Base-by-base conservation (phyloP, 2,113 vertebrate genomes). In the Puffinus mauretanicus region DNA sequence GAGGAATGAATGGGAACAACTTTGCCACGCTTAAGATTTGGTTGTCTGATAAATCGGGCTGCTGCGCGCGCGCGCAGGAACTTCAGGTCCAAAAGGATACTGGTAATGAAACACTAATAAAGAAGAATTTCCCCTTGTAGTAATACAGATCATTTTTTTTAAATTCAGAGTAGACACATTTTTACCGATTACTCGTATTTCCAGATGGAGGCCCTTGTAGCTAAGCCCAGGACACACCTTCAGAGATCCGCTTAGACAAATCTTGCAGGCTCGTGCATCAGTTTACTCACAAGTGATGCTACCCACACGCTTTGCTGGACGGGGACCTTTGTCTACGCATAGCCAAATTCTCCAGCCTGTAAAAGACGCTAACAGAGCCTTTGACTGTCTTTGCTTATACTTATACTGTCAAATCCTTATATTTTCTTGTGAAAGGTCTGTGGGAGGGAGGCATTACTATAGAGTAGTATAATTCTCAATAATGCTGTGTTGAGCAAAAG, bases 401-500 rank as follows among this genome's bases (percentile, higher is more conserved):
- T 91, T 94, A 81, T 46, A 75, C 62, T 86, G 72, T 62, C 76
- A 95, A 77, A 94, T 36, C 44, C 78, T 77, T 58, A 3, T 34
- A 32, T 92, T 84, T 87, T 84, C 93, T 91, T 64, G 34, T 92
- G 55, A 82, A 84, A 94, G 58, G 58, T 64, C 86, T 60, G 30
- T 47, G 85, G 82, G 67, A 88, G 85, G 72, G 64, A 80, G 82
- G 85, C 77, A 76, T 86, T 54, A 25, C 77, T 32, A 73, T 52
- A 10, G 3, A 93, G 46, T 72, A 89, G 61, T 83, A 16, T 80
- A 82, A 94, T 83, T 49, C 91, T 96, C 96, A 92, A 87, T 92
- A 94, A 94, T 22, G 54, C 84, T 93, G 87, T 54, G 82, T 90
- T 95, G 66, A 94, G 67, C 49, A 88, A 60, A 95, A 91, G 70